Conservation (phyloP, 2,888 invertebrate genomes). For the Allophyes oxyacanthae region DNA sequence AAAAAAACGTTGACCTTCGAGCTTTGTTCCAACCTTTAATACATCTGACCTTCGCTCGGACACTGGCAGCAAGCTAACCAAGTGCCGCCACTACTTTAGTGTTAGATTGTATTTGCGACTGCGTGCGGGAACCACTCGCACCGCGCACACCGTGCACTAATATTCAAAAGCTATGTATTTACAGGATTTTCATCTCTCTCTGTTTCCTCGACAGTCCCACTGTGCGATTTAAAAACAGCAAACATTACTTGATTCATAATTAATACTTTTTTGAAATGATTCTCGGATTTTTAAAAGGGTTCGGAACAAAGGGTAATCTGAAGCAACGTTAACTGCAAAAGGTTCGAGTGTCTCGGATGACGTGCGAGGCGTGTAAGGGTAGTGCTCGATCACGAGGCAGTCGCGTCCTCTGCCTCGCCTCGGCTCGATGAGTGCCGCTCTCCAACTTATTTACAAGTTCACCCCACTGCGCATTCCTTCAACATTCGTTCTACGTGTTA, state of each 20-base stretch:
- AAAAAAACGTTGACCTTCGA: slow-evolving; percentile 26
- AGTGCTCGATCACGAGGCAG: not conserved
- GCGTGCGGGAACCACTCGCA: too few relatives aligned
- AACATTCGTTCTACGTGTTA: not conserved
- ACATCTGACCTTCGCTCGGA: slow-evolving; percentile 20
- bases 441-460: not conserved
- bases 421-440: not conserved
- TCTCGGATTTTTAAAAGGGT: too few relatives aligned
- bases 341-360: not conserved
- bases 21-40: slow-evolving; percentile 23
- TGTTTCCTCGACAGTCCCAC: too few relatives aligned
- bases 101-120: too few relatives aligned
- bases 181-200: too few relatives aligned
- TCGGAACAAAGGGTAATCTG: slow-evolving; percentile 8
- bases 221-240: too few relatives aligned
- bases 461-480: not conserved
- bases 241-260: too few relatives aligned
- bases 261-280: too few relatives aligned
- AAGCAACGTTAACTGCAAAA: not conserved
- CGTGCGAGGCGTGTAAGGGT: not conserved
- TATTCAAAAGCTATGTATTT: too few relatives aligned
- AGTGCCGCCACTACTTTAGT: not conserved
- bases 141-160: too few relatives aligned
- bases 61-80: slow-evolving; percentile 1
- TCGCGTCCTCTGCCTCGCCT: slow-evolving; percentile 2